Conservation (phyloP, 2,797 vertebrate species). For the Sebastolobus alascanus region DNA sequence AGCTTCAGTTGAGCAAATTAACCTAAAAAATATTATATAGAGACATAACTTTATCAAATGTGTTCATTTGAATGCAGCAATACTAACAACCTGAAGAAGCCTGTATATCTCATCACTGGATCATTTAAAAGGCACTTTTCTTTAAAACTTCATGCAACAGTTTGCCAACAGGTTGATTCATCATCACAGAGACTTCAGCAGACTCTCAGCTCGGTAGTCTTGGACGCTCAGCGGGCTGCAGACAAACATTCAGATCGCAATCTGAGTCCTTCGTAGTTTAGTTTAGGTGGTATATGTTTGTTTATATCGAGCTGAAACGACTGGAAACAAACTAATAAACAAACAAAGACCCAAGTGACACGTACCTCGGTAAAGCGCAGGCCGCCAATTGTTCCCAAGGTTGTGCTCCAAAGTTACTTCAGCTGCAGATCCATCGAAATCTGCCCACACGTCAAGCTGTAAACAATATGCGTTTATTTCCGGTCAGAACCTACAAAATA, state of each 20-base stretch:
- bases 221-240: conserved; percentile 18
- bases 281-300: not conserved
- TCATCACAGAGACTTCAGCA: not conserved
- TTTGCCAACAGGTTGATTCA: conserved; percentile 17
- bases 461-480: not conserved
- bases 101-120: not conserved
- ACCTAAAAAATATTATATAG: not conserved
- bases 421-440: conserved; percentile 26
- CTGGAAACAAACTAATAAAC: not conserved
- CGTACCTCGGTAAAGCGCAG: conserved; percentile 65
- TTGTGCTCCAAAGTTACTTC: conserved; percentile 31
- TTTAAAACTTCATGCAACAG: not conserved
- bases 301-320: not conserved
- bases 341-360: not conserved
- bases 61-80: not conserved
- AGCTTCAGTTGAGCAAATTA: not conserved
- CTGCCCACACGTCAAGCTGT: not conserved
- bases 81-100: not conserved
- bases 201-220: not conserved
- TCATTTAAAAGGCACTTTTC: not conserved
- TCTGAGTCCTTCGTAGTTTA: not conserved
- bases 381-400: conserved; percentile 19
- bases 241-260: not conserved
- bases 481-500: conserved; percentile 53
- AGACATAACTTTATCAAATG: not conserved